Evolutionary conservation across 2,888 invertebrate species (phyloP).

Genomic region (Drosophila atroscutellata): DNA sequence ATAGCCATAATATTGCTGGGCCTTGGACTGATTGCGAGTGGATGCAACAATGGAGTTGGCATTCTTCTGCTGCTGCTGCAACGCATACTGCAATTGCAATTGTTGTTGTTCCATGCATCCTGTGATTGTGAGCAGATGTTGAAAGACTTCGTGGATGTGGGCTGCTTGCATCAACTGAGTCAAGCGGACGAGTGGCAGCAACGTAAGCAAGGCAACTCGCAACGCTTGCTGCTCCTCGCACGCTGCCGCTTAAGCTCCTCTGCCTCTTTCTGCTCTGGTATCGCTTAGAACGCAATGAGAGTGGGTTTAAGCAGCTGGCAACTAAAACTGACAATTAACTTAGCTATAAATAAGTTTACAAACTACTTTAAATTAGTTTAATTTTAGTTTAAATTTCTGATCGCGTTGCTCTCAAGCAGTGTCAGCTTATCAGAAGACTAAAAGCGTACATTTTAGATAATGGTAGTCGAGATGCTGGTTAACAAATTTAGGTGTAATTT

Average conservation of each 20-base stretch:
- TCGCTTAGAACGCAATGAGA: slow-evolving; percentile 18
- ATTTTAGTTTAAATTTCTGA: too few relatives aligned
- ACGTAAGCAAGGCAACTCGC: slow-evolving; percentile 2
- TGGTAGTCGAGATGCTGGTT: too few relatives aligned
- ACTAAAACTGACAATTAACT: not conserved
- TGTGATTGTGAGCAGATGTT: slow-evolving; percentile 22
- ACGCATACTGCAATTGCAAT: slow-evolving; percentile 13
- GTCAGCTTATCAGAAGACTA: too few relatives aligned
- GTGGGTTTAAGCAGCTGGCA: not conserved
- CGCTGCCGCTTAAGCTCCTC: slow-evolving; percentile 20
- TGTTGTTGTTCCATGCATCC: slow-evolving; percentile 5
- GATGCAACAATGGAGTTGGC: slow-evolving; percentile 7
- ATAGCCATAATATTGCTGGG: slow-evolving; percentile 10
- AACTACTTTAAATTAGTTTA: too few relatives aligned
- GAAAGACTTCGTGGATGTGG: slow-evolving; percentile 31
- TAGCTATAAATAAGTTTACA: too few relatives aligned
- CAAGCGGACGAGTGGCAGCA: slow-evolving; percentile 3
- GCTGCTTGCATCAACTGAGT: slow-evolving; percentile 27
- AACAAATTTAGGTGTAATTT: too few relatives aligned
- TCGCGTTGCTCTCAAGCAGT: too few relatives aligned
- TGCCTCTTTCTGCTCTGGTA: slow-evolving; percentile 11
- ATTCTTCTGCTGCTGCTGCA: slow-evolving; percentile 32
- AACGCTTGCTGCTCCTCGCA: slow-evolving; percentile 7
- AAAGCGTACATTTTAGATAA: too few relatives aligned
- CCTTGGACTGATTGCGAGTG: slow-evolving; percentile 8